Evolutionary conservation across 2,797 vertebrate genomes (phyloP).

Genomic region (Cichlasoma orientale): DNA sequence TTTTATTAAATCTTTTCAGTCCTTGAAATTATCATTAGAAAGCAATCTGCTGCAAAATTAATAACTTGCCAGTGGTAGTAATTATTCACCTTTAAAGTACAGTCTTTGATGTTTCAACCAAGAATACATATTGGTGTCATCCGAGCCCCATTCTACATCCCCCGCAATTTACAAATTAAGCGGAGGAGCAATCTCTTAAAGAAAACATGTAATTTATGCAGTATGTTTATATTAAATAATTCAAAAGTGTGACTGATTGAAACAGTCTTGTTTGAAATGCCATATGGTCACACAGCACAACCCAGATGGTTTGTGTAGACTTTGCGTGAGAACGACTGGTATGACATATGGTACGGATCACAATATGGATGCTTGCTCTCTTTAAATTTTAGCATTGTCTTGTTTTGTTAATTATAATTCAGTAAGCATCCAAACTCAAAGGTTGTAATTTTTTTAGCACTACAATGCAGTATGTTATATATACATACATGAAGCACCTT

Average conservation of each 20-base stretch:
- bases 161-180: constrained; percentile 41
- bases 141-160: neutral
- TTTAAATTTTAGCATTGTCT: constrained; percentile 13
- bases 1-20: constrained; percentile 3
- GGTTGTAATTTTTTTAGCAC: constrained; percentile 75
- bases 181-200: constrained; percentile 19
- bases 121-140: constrained; percentile 12
- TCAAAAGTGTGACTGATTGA: constrained; percentile 62
- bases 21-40: neutral
- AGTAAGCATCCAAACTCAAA: neutral
- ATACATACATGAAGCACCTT: constrained; percentile 95
- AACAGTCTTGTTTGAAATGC: constrained; percentile 66
- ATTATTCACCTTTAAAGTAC: constrained; percentile 5
- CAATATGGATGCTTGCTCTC: constrained; percentile 45
- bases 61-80: neutral
- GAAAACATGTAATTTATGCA: constrained; percentile 59
- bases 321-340: constrained; percentile 38
- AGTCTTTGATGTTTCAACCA: constrained; percentile 1
- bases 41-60: neutral
- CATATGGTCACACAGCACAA: constrained; percentile 69
- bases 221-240: constrained; percentile 64
- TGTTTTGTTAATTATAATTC: constrained; percentile 19
- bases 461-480: constrained; percentile 91
- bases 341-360: constrained; percentile 72
- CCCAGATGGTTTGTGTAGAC: constrained; percentile 75